Percentiles rank a stretch among this genome's conserved stretches.
Conservation (phyloP, 2,888 invertebrate species). For the Sympetrum striolatum region DNA sequence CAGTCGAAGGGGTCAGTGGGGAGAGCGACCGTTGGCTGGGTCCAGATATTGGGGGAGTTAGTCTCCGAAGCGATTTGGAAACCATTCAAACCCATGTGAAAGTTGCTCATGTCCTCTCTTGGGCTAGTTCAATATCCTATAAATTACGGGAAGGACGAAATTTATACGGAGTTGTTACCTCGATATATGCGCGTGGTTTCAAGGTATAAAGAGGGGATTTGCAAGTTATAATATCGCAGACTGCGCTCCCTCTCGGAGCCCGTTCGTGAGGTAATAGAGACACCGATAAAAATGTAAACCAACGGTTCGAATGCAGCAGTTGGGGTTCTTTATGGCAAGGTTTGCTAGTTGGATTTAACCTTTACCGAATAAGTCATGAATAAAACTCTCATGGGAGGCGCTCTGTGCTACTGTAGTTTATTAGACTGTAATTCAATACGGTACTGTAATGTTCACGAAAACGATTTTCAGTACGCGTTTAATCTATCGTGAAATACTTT, state of each 20-base stretch:
- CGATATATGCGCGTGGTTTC: background rate
- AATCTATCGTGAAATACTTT: too few species aligned
- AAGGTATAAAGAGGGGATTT: background rate
- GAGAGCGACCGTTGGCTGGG: conserved; percentile 22
- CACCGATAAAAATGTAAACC: background rate
- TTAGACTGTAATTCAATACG: too few species aligned
- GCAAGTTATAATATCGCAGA: background rate
- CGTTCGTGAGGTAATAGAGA: background rate
- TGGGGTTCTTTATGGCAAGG: background rate
- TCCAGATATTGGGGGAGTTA: conserved; percentile 8
- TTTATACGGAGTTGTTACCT: background rate
- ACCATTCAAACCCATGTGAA: conserved; percentile 11
- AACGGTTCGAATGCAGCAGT: background rate
- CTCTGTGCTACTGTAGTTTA: too few species aligned
- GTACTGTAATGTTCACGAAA: too few species aligned
- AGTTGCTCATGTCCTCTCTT: background rate
- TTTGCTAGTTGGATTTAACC: too few species aligned
- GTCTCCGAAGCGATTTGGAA: background rate
- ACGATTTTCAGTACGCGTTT: too few species aligned
- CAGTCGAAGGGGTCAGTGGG: background rate
- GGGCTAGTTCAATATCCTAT: conserved; percentile 28
- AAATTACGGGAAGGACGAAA: background rate
- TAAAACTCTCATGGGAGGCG: too few species aligned
- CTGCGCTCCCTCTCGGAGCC: background rate
- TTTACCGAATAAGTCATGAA: too few species aligned